These are phyloP conservation scores for Girardinus metallicus DNA, from an alignment of 2,797 vertebrate genomes.

Conservation along the genomic window DNA sequence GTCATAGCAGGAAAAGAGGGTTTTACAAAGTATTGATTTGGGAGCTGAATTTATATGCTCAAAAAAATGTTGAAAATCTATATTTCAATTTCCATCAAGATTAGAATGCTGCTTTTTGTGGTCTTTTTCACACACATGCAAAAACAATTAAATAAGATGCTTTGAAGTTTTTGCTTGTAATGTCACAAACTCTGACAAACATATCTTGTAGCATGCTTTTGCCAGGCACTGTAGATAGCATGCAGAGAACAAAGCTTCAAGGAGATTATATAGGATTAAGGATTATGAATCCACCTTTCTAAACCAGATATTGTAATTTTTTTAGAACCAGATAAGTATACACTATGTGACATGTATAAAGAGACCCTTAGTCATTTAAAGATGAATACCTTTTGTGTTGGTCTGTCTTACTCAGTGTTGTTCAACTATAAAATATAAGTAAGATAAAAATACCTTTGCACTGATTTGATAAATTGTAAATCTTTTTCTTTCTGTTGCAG, in stretches of 20 bases:
- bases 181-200: neutral
- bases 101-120: neutral
- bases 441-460: neutral
- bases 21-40: neutral
- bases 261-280: neutral
- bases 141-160: neutral
- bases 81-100: neutral
- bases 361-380: neutral
- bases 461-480: neutral
- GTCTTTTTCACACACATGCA: neutral
- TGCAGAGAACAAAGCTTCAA: neutral
- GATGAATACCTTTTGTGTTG: neutral
- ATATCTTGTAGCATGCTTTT: neutral
- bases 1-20: neutral
- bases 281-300: neutral
- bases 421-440: neutral
- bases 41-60: neutral
- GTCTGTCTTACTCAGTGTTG: neutral
- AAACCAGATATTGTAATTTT: neutral
- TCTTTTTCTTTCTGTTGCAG: slow-evolving; percentile 39
- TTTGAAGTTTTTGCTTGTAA: neutral
- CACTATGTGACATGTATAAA: neutral
- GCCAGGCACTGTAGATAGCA: neutral
- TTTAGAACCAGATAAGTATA: neutral
- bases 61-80: neutral